These are phyloP conservation scores for Trilocha varians DNA, from an alignment of 2,888 invertebrate genomes.

Conservation along the genomic window DNA sequence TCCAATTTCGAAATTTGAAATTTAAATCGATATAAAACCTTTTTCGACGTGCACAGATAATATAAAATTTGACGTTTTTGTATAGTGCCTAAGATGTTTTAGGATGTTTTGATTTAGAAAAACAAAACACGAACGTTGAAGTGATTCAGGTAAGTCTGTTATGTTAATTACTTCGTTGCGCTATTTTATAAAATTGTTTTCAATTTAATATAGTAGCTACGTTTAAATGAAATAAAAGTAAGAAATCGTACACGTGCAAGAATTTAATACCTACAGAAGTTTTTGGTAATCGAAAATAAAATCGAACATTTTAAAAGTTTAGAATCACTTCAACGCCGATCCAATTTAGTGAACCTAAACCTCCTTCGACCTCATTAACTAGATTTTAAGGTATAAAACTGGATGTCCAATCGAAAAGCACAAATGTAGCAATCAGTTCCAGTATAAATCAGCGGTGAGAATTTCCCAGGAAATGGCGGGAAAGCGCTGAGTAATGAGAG, in stretches of 20 bases:
- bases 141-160: neutral
- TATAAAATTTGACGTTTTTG: too few relatives aligned
- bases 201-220: too few relatives aligned
- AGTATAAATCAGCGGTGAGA: neutral
- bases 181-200: too few relatives aligned
- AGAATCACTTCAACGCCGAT: too few relatives aligned
- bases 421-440: neutral
- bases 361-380: neutral
- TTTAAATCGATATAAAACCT: slow-evolving; percentile 1
- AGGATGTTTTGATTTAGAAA: too few relatives aligned
- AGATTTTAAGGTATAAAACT: neutral
- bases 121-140: neutral
- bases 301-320: too few relatives aligned
- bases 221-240: too few relatives aligned
- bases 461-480: slow-evolving; percentile 1
- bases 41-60: neutral
- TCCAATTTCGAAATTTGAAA: slow-evolving; percentile 19
- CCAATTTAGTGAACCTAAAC: neutral
- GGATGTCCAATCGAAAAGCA: neutral
- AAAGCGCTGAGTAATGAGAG: slow-evolving; percentile 2
- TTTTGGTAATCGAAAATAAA: too few relatives aligned
- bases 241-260: too few relatives aligned
- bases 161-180: neutral
- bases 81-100: too few relatives aligned
- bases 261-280: too few relatives aligned